phyloP scores from a whole-genome alignment of 2,888 invertebrate genomes.

The Elegia similella region DNA sequence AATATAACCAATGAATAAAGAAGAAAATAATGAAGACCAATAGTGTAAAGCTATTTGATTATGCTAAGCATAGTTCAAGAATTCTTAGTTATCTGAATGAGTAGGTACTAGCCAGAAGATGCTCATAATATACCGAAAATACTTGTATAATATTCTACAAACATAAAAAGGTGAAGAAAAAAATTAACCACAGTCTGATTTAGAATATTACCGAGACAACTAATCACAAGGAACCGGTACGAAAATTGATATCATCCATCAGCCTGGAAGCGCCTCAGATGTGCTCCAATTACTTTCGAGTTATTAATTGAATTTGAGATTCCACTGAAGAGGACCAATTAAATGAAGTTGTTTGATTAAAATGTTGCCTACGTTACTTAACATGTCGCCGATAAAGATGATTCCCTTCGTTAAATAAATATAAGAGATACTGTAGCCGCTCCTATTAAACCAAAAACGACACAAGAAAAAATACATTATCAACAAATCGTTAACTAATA shows the following conservation, averaged over 20 bases:
- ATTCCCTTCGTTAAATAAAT: constrained; percentile 57
- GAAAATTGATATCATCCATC: constrained; percentile 55
- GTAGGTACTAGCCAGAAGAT: too few species aligned
- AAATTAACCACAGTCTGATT: neutral
- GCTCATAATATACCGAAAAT: too few species aligned
- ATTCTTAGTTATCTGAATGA: too few species aligned
- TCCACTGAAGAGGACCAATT: constrained; percentile 54
- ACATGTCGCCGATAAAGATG: constrained; percentile 54
- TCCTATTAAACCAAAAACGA: constrained; percentile 36
- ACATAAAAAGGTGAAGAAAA: too few species aligned
- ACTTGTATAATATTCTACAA: too few species aligned
- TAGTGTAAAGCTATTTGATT: too few species aligned
- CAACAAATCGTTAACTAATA: constrained; percentile 48
- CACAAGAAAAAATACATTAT: constrained; percentile 36
- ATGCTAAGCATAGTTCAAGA: too few species aligned
- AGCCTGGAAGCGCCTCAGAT: constrained; percentile 44
- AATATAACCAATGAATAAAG: too few species aligned
- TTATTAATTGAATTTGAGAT: constrained; percentile 67
- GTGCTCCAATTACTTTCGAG: constrained; percentile 57
- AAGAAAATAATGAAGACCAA: too few species aligned
- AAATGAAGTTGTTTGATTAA: constrained; percentile 64
- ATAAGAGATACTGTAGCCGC: constrained; percentile 41
- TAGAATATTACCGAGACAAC: constrained; percentile 14
- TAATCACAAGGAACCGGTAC: constrained; percentile 40
- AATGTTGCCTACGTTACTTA: constrained; percentile 57